Percentiles rank a stretch among this genome's conserved stretches.
These are phyloP conservation scores for Chrysaora quinquecirrha DNA, from an alignment of 30 jellyfish, hydroid and myxozoan species.

Conservation along the genomic window DNA sequence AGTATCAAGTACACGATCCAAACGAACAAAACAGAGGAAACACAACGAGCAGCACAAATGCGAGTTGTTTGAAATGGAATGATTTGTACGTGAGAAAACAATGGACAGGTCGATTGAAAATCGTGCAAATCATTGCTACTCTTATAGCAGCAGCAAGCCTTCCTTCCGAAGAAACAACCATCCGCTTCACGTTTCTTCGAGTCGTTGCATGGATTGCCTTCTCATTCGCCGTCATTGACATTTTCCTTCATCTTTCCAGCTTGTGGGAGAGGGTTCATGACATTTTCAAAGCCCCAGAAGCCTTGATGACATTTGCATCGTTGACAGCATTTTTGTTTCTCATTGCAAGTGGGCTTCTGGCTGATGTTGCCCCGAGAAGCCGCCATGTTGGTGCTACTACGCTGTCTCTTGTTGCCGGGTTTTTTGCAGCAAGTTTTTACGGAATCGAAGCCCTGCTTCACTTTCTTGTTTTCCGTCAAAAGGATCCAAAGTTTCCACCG, in stretches of 20 bases:
- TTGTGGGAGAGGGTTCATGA: slow-evolving; percentile 61
- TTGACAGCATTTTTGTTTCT: slow-evolving; percentile 62
- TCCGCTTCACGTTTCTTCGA: slow-evolving; percentile 55
- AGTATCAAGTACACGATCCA: slow-evolving; percentile 59
- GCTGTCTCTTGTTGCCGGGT: slow-evolving; percentile 54
- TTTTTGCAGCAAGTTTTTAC: slow-evolving; percentile 59
- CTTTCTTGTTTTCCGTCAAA: slow-evolving; percentile 48
- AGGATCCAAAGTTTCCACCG: slow-evolving; percentile 66
- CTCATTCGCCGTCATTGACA: slow-evolving; percentile 35
- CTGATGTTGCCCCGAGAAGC: slow-evolving; percentile 66
- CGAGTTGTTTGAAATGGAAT: slow-evolving; percentile 31
- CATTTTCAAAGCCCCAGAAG: slow-evolving; percentile 61
- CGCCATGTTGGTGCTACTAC: slow-evolving; percentile 43
- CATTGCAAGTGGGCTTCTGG: slow-evolving; percentile 62
- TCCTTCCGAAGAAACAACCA: slow-evolving; percentile 54
- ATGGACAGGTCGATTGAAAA: slow-evolving; percentile 67
- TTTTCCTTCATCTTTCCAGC: slow-evolving; percentile 44
- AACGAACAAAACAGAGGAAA: neutral
- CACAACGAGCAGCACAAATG: neutral
- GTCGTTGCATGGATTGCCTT: slow-evolving; percentile 72
- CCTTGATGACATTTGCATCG: slow-evolving; percentile 65
- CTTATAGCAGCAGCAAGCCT: slow-evolving; percentile 53
- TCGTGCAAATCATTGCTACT: slow-evolving; percentile 31
- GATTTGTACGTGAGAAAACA: slow-evolving; percentile 43
- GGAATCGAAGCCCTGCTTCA: slow-evolving; percentile 65